Base-by-base conservation (phyloP, 2,888 invertebrate genomes). In the Cactoblastis cactorum region DNA sequence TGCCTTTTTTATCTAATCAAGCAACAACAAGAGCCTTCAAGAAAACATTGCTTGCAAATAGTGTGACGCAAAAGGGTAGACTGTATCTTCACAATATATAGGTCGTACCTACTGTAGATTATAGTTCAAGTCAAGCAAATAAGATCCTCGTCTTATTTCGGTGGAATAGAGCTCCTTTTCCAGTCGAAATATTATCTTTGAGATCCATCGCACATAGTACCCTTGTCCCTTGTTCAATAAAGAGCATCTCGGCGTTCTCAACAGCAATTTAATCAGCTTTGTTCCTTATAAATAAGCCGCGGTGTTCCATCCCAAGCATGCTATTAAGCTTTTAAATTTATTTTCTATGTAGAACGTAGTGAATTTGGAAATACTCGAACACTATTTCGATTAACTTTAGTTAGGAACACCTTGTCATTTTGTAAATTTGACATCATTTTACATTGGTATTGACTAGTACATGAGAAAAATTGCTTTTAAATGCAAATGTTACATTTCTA, bases 201-300 rank as follows among this genome's bases (percentile, higher is more conserved):
- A 43, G 32, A 43, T 15, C 15, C 8, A 43, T 17, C 28, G 28
- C 5, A 32, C 18, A 19, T 9, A 28, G 18, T 18, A 28, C 41
- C 49, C 49, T 41, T 41, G 35, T 35, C 41, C 41, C 39, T 41
- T 19, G 49, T 45, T 54, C 70, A 70, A 71, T 74, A 73, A 70
- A 71, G 69, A 68, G 61, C 66, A 69, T 69, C 70, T 62, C 65
- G 58, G 65, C 24, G 24, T 28, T 67, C 70, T 69, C 71, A 71
- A 75, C 71, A 74, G 70, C 71, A 76, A 77, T 78, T 79, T 79
- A 78, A 80, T 78, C 79, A 75, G 74, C 76, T 75, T 74, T 77
- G 76, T 77, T 74, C 74, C 71, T 74, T 68, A 69, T 72, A 78
- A 76, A 74, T 76, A 75, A 74, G 68, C 69, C 65, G 57, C 63